Conservation (phyloP, 2,888 invertebrate genomes). For the Colostygia pectinataria region DNA sequence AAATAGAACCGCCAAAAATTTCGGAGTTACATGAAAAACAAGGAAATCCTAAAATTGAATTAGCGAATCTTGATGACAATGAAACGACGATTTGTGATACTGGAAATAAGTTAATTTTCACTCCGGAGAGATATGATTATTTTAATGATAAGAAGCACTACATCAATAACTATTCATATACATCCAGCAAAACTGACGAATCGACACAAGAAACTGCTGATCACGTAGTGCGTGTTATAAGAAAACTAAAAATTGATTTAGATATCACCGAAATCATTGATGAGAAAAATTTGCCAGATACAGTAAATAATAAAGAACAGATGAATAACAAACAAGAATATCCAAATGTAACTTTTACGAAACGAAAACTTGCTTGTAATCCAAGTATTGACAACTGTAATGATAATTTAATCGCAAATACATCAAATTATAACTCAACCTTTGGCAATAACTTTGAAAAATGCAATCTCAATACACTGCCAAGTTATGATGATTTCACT, state of each 20-base stretch:
- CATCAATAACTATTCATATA: conserved; percentile 50
- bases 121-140: background rate
- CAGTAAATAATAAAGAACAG: background rate
- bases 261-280: conserved; percentile 57
- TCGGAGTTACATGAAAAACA: background rate
- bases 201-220: conserved; percentile 44
- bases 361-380: background rate
- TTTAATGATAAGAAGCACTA: conserved; percentile 18
- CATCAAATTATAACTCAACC: background rate
- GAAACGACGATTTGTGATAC: background rate
- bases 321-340: background rate
- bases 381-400: background rate
- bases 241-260: conserved; percentile 60
- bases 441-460: background rate
- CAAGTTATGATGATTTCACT: background rate
- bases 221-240: conserved; percentile 50
- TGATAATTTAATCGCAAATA: background rate
- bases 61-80: background rate
- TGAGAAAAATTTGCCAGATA: conserved; percentile 1
- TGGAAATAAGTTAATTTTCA: background rate
- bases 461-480: background rate
- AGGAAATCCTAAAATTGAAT: background rate
- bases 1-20: background rate
- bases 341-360: background rate
- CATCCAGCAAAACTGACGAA: conserved; percentile 52